A percentile compares a stretch with the other conserved stretches of the same genome.
phyloP scores from a whole-genome alignment of 2,113 vertebrate genomes.

The Rousettus leschenaultii region DNA sequence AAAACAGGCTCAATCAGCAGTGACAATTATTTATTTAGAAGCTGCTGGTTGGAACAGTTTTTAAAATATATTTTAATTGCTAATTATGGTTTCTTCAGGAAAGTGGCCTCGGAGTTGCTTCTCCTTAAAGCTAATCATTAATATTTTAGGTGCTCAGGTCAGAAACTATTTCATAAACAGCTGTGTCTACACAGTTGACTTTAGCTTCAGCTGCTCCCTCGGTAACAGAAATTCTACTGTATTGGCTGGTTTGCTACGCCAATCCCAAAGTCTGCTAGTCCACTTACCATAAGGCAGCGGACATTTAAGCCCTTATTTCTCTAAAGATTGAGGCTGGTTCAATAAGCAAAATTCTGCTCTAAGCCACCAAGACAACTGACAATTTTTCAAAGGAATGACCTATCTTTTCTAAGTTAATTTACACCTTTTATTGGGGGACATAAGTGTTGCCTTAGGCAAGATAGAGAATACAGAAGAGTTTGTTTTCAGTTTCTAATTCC shows the following conservation, averaged over 20 bases:
- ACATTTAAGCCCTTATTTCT: background rate
- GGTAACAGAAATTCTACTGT: background rate
- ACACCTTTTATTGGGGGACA: slow-evolving; percentile 63
- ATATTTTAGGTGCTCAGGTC: slow-evolving; percentile 68
- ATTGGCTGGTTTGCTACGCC: background rate
- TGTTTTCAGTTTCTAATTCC: slow-evolving; percentile 68
- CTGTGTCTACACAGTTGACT: background rate
- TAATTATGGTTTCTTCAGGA: slow-evolving; percentile 78
- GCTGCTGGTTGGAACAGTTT: slow-evolving; percentile 79
- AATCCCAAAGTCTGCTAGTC: background rate
- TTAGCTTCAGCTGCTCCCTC: background rate
- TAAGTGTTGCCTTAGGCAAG: slow-evolving; percentile 62
- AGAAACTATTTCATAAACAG: background rate
- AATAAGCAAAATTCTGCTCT: slow-evolving; percentile 71
- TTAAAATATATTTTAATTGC: slow-evolving; percentile 83
- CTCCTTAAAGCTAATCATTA: slow-evolving; percentile 68
- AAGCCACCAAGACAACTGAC: slow-evolving; percentile 48
- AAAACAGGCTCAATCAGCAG: slow-evolving; percentile 83
- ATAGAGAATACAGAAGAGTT: slow-evolving; percentile 59
- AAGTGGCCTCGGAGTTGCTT: slow-evolving; percentile 60
- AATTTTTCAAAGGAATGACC: slow-evolving; percentile 69
- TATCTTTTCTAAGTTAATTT: slow-evolving; percentile 77
- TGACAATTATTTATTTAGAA: slow-evolving; percentile 86
- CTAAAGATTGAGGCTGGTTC: slow-evolving; percentile 47
- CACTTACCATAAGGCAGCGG: background rate